Evolutionary conservation across 2,113 vertebrate species (phyloP), one percentile per base, ranked within the genome.

Genomic region (Halichoerus grypus): DNA sequence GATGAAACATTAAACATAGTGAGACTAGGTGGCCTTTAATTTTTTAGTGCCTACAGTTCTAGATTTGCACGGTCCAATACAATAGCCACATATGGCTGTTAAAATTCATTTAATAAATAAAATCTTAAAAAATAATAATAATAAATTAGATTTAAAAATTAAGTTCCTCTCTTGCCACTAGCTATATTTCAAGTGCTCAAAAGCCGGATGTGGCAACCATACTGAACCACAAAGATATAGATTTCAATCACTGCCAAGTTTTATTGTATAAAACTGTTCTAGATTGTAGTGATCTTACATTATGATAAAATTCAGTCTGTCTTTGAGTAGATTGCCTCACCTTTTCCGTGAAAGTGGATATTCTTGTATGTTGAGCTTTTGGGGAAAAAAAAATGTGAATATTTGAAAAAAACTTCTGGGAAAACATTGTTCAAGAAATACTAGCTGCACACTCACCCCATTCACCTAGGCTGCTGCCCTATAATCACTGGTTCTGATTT

Each of bases 1-100:
- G 65, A 71, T 87, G 9, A 86, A 95, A 93, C 36, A 91, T 61
- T 69, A 74, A 95, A 91, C 31, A 86, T 10, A 81, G 46, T 80
- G 15, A 87, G 53, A 67, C 46, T 59, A 49, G 19, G 76, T 80
- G 36, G 1, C 46, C 49, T 95, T 95, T 96, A 72, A 80, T 67
- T 96, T 97, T 53, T 33, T 92, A 79, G 36, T 33, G 21, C 76
- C n/a, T 92, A 0, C 88, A 14, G 1, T 69, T 86, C 55, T 86
- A 57, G 4, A 36, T 91, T 22, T 96, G 57, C 42, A 63, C 19
- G 57, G 42, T 80, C 69, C 31, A 83, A 1, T 97, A 26, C n/a
- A 88, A 36, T 69, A 74, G 49, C 31, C 49, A 74, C 13, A 61
- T 39, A 39, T 77, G 53, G 49, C 53, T 74, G 82, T 96, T 77